A percentile compares a stretch with the other conserved stretches of the same genome.
Evolutionary conservation across 1,140 invertebrate species (phyloP).

Genomic region (Cryptotermes secundus): DNA sequence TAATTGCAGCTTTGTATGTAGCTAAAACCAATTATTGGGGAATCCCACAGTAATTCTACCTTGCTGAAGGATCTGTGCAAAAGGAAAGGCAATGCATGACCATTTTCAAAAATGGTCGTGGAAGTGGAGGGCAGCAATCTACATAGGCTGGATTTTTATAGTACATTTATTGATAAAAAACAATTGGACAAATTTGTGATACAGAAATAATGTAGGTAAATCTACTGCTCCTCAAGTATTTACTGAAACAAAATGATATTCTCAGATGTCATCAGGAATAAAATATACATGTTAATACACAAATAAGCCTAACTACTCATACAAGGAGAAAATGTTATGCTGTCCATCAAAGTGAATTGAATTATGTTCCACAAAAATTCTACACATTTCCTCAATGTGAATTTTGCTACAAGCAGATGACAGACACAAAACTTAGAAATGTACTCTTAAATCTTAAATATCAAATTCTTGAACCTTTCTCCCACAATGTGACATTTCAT

Average conservation of each 20-base stretch:
- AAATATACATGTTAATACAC: background rate
- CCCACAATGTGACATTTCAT: background rate
- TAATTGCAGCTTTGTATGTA: background rate
- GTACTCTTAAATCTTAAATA: background rate
- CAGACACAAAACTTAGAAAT: background rate
- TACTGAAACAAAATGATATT: background rate
- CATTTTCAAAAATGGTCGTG: background rate
- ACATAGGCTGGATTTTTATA: background rate
- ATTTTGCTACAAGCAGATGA: background rate
- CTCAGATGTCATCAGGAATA: background rate
- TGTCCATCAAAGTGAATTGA: background rate
- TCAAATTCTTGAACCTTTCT: background rate
- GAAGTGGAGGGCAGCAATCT: background rate
- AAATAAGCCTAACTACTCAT: slow-evolving; percentile 10
- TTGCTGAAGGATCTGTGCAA: background rate
- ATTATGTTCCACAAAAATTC: background rate
- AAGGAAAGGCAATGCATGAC: background rate
- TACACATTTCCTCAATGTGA: background rate
- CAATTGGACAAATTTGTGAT: background rate
- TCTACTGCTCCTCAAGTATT: background rate
- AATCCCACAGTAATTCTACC: background rate
- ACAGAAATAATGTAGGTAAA: slow-evolving; percentile 1
- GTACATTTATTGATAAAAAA: slow-evolving; percentile 18
- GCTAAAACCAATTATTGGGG: no score
- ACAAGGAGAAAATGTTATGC: background rate